Evolutionary conservation across 2,113 vertebrate species (phyloP).

Genomic region (Crotalus horridus): DNA sequence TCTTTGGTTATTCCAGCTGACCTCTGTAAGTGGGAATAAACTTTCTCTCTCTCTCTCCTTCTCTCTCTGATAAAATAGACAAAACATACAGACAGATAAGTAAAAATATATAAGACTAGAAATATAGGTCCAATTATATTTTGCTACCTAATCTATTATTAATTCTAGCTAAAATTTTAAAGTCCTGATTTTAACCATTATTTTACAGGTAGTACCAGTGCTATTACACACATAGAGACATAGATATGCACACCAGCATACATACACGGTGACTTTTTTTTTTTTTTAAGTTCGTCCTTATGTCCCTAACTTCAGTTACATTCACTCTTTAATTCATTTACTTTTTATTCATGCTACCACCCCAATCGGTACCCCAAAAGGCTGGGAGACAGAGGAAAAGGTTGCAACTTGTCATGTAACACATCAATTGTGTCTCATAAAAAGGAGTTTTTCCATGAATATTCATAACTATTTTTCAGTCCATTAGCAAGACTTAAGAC

Average conservation of each 20-base stretch:
- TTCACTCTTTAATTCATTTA: slow-evolving; percentile 59
- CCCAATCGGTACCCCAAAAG: slow-evolving; percentile 31
- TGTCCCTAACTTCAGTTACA: slow-evolving; percentile 57
- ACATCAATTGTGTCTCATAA: slow-evolving; percentile 58
- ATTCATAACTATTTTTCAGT: slow-evolving; percentile 69
- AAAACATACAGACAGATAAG: not conserved
- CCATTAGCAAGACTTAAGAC: slow-evolving; percentile 68
- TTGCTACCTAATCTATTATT: slow-evolving; percentile 28
- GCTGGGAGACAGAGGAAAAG: slow-evolving; percentile 15
- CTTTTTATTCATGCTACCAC: slow-evolving; percentile 46
- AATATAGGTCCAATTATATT: not conserved
- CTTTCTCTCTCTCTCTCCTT: not conserved
- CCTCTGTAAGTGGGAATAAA: not conserved
- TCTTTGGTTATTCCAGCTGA: slow-evolving; percentile 8
- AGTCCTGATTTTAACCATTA: slow-evolving; percentile 49
- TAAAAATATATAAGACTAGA: not conserved
- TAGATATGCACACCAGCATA: not conserved
- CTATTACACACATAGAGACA: not conserved
- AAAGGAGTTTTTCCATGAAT: slow-evolving; percentile 69
- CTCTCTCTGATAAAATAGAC: slow-evolving; percentile 1
- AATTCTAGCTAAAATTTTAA: slow-evolving; percentile 22
- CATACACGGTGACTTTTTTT: slow-evolving; percentile 28
- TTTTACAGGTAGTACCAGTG: slow-evolving; percentile 3
- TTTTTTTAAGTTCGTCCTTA: slow-evolving; percentile 49
- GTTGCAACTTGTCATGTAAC: slow-evolving; percentile 37